Conservation (phyloP, 2,888 invertebrate species). For the Eretmocerus hayati region DNA sequence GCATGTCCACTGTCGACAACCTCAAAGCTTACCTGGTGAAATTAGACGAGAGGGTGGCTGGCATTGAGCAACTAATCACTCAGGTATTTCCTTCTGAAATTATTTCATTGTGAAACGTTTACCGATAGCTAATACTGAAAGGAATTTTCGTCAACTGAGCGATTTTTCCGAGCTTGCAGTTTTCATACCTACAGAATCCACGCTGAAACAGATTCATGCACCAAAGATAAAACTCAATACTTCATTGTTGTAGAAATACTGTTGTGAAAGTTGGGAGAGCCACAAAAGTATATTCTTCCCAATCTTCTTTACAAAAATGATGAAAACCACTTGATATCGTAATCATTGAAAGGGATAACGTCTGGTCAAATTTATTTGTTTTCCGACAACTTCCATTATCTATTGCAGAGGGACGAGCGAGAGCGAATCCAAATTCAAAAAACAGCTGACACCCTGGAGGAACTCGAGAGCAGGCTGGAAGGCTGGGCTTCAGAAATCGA, state of each 20-base stretch:
- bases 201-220: too few species aligned
- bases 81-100: too few species aligned
- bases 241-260: too few species aligned
- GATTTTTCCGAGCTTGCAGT: too few species aligned
- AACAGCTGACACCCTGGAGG: constrained; percentile 54
- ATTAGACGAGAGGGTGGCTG: constrained; percentile 67
- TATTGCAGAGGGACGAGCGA: constrained; percentile 56
- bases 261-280: too few species aligned
- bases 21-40: constrained; percentile 67
- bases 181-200: too few species aligned
- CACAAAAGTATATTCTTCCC: too few species aligned
- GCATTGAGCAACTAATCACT: constrained; percentile 68
- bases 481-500: constrained; percentile 45
- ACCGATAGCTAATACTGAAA: too few species aligned
- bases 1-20: constrained; percentile 47
- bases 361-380: not conserved
- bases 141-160: too few species aligned
- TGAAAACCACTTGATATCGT: not conserved
- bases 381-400: not conserved
- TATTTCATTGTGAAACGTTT: too few species aligned
- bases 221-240: too few species aligned
- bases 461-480: constrained; percentile 49
- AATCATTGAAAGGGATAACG: not conserved
- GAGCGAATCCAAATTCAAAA: constrained; percentile 59
- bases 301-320: too few species aligned